Percentiles rank a stretch among this genome's conserved stretches.
phyloP scores from a whole-genome alignment of 2,113 vertebrate species.

The Strix aluco region DNA sequence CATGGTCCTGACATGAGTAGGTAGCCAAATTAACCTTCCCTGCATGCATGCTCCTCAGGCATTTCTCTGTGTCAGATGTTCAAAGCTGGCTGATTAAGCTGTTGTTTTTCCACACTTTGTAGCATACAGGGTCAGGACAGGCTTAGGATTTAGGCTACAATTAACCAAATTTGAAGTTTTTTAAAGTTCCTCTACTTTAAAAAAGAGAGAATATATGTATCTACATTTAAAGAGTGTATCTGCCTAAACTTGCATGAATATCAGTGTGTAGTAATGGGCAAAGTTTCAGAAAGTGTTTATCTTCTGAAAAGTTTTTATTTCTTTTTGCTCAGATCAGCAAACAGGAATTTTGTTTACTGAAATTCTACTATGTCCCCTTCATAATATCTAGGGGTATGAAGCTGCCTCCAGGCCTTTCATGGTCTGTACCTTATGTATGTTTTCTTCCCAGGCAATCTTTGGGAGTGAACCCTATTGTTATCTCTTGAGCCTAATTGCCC shows the following conservation, averaged over 20 bases:
- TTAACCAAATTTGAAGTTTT: not conserved
- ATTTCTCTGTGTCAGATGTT: not conserved
- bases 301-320: not conserved
- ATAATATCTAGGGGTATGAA: not conserved
- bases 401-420: not conserved
- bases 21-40: not conserved
- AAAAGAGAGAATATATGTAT: not conserved
- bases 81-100: not conserved
- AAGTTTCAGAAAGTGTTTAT: not conserved
- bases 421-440: not conserved
- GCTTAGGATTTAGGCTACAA: not conserved
- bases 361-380: not conserved
- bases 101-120: not conserved
- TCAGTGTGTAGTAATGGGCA: not conserved
- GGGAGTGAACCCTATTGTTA: not conserved
- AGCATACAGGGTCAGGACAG: not conserved
- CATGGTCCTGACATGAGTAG: not conserved
- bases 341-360: not conserved
- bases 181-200: not conserved
- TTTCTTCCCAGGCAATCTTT: not conserved
- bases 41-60: not conserved
- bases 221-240: not conserved
- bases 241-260: not conserved
- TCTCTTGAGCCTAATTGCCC: not conserved
- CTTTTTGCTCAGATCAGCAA: not conserved